Conservation (phyloP, 2,797 vertebrate genomes). For the Diglossa cyanea region DNA sequence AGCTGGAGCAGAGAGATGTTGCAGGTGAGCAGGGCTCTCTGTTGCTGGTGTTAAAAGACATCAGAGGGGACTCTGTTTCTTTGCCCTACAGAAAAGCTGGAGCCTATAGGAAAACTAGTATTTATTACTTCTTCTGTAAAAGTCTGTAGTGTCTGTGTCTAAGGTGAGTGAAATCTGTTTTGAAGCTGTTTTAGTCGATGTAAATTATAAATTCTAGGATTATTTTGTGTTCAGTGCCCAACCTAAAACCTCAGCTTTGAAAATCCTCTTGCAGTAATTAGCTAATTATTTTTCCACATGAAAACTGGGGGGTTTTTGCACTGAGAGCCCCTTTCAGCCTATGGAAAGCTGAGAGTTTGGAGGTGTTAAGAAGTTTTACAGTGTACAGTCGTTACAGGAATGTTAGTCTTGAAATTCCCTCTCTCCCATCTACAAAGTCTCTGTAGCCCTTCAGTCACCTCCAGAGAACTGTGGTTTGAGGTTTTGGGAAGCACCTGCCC, state of each 20-base stretch:
- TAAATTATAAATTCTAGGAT: neutral
- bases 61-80: neutral
- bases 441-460: neutral
- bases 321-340: neutral
- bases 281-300: neutral
- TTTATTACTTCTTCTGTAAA: neutral
- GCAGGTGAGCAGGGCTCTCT: neutral
- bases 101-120: neutral
- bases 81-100: neutral
- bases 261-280: neutral
- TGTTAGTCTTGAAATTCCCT: neutral
- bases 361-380: neutral
- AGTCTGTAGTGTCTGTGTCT: neutral
- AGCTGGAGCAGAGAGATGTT: neutral
- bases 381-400: neutral
- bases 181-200: neutral
- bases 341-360: neutral
- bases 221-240: neutral
- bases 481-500: neutral
- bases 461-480: neutral
- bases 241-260: neutral
- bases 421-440: fast-evolving
- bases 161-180: neutral
- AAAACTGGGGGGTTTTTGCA: neutral
- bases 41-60: neutral